phyloP scores from a whole-genome alignment of 1,140 invertebrate genomes.

The Planococcus citri region DNA sequence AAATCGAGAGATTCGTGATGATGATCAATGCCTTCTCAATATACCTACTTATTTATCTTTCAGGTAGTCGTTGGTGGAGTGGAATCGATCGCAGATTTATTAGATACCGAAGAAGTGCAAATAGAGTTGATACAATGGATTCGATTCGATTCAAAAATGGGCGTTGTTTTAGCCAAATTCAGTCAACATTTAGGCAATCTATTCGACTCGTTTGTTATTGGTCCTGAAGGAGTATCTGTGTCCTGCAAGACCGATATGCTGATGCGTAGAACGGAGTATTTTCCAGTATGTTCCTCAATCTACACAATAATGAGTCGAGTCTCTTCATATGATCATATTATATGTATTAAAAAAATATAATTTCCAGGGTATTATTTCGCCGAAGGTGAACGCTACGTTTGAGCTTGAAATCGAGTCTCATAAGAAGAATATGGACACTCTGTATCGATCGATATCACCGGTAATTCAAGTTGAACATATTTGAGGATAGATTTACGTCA shows the following conservation, averaged over 20 bases:
- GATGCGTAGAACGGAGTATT: constrained; percentile 7
- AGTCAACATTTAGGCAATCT: neutral
- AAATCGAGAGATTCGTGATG: too few species aligned
- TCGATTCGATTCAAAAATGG: neutral
- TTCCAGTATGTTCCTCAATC: constrained; percentile 9
- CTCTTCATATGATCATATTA: neutral
- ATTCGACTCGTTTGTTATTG: neutral
- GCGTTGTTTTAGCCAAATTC: neutral
- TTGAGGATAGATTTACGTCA: too few species aligned
- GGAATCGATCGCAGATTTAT: neutral
- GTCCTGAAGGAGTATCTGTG: neutral
- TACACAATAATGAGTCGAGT: neutral
- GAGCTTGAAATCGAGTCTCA: neutral
- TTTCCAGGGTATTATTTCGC: constrained; percentile 11
- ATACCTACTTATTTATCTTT: neutral
- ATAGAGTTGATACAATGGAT: constrained; percentile 4
- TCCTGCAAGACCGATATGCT: neutral
- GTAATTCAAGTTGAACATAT: too few species aligned
- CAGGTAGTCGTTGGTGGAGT: neutral
- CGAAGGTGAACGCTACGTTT: neutral
- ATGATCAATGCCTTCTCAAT: neutral
- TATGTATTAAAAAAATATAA: too few species aligned
- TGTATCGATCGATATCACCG: neutral
- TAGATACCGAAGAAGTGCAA: neutral
- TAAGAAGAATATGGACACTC: neutral